phyloP scores from a whole-genome alignment of 2,113 vertebrate genomes.

The Malurus melanocephalus region DNA sequence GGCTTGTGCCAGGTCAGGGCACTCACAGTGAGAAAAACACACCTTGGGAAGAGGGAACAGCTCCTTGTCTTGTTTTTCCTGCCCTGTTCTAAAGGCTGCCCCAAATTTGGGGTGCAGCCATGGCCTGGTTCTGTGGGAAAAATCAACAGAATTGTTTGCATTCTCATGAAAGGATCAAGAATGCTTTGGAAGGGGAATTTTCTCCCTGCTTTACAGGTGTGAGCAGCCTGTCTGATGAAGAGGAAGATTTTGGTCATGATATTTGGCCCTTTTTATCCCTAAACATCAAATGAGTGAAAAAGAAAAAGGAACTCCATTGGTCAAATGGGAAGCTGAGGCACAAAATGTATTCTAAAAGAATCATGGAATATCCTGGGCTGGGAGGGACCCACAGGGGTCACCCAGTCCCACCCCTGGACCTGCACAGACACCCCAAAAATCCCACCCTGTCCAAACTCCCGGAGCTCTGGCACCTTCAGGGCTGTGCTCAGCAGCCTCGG shows the following conservation, averaged over 20 bases:
- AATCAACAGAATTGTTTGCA: neutral
- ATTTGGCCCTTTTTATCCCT: neutral
- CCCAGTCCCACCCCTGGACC: rapidly evolving
- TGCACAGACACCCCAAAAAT: rapidly evolving
- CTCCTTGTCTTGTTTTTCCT: neutral
- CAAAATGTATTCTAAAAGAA: rapidly evolving
- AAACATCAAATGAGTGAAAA: neutral
- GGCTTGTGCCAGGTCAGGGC: rapidly evolving
- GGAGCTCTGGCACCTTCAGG: neutral
- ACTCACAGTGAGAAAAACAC: rapidly evolving
- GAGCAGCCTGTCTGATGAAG: neutral
- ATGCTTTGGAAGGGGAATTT: neutral
- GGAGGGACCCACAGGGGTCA: neutral
- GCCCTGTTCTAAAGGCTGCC: neutral
- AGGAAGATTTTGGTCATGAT: neutral
- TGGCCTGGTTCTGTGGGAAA: neutral
- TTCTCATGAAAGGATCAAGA: neutral
- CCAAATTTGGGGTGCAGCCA: neutral
- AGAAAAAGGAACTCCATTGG: rapidly evolving
- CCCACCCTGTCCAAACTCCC: neutral
- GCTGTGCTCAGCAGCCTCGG: neutral
- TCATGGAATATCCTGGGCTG: rapidly evolving
- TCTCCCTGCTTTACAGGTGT: neutral
- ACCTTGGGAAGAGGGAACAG: rapidly evolving
- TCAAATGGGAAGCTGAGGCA: neutral